These are phyloP conservation scores for Zeus faber DNA, from an alignment of 2,113 vertebrate species.

Conservation along the genomic window DNA sequence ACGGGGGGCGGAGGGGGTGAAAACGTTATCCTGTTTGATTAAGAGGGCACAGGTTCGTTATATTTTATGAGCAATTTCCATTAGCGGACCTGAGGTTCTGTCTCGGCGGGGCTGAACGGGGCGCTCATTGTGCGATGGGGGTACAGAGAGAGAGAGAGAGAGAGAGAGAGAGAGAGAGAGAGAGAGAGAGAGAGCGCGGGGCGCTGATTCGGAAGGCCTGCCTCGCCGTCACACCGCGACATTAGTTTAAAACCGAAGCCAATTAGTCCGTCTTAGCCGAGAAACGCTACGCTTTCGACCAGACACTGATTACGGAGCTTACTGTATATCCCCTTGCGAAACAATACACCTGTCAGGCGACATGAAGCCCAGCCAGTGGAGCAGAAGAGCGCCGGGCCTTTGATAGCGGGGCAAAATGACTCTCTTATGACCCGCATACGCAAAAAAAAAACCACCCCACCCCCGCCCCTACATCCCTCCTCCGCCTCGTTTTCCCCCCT, in stretches of 20 bases:
- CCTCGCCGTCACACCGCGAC: conserved; percentile 82
- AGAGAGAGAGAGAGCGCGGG: too few species aligned
- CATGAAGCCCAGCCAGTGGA: conserved; percentile 89
- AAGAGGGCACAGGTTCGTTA: conserved; percentile 95
- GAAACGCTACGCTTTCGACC: conserved; percentile 91
- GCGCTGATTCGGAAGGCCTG: conserved; percentile 91
- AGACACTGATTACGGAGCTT: conserved; percentile 91
- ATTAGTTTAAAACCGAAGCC: conserved; percentile 98
- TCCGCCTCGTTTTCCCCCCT: conserved; percentile 71
- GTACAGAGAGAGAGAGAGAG: too few species aligned
- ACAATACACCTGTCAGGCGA: conserved; percentile 98
- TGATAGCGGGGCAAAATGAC: conserved; percentile 85
- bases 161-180: too few species aligned
- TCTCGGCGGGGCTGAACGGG: conserved; percentile 92
- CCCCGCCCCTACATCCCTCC: conserved; percentile 10
- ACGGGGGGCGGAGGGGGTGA: conserved; percentile 28
- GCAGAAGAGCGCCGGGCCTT: conserved; percentile 88
- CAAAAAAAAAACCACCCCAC: too few species aligned
- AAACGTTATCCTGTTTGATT: conserved; percentile 96
- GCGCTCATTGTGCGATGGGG: conserved; percentile 92
- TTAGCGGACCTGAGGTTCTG: conserved; percentile 89
- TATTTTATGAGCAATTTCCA: conserved; percentile 99
- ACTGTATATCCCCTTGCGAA: conserved; percentile 92
- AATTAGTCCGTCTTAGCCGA: conserved; percentile 97
- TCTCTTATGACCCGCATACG: conserved; percentile 84